Percentiles rank a stretch among this genome's conserved stretches.
These are phyloP conservation scores for Zingel zingel DNA, from an alignment of 2,113 vertebrate genomes.

Conservation along the genomic window DNA sequence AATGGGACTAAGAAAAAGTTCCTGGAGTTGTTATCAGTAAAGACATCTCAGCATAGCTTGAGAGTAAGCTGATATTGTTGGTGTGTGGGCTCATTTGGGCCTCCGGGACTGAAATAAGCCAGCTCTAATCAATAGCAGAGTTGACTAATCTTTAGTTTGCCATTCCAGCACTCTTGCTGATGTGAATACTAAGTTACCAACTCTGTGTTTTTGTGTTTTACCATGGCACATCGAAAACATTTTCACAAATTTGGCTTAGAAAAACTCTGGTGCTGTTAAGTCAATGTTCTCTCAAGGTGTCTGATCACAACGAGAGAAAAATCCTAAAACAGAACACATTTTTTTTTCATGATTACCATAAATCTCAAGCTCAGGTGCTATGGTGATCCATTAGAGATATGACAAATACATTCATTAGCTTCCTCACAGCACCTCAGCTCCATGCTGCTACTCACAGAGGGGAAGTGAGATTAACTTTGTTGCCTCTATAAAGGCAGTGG, in stretches of 20 bases:
- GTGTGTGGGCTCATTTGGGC: slow-evolving; percentile 31
- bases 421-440: slow-evolving; percentile 27
- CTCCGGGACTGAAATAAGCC: slow-evolving; percentile 40
- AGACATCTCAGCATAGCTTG: slow-evolving; percentile 23
- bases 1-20: slow-evolving; percentile 23
- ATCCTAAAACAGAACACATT: slow-evolving; percentile 33
- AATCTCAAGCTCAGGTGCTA: slow-evolving; percentile 59
- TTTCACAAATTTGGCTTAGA: slow-evolving; percentile 30
- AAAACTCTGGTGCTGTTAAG: slow-evolving; percentile 34
- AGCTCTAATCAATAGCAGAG: slow-evolving; percentile 53
- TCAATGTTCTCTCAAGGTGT: slow-evolving; percentile 46
- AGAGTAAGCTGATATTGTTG: slow-evolving; percentile 1
- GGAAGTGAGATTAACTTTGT: slow-evolving; percentile 41
- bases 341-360: slow-evolving; percentile 51
- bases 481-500: slow-evolving; percentile 27
- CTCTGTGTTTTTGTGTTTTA: slow-evolving; percentile 41
- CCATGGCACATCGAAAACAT: slow-evolving; percentile 29
- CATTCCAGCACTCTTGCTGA: slow-evolving; percentile 32
- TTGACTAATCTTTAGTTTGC: slow-evolving; percentile 52
- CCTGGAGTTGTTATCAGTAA: slow-evolving; percentile 26
- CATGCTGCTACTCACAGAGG: slow-evolving; percentile 32
- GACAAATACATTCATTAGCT: slow-evolving; percentile 73
- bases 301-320: slow-evolving; percentile 50
- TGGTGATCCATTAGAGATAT: slow-evolving; percentile 69
- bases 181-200: slow-evolving; percentile 38